Percentiles rank a stretch among this genome's conserved stretches.
phyloP scores from a whole-genome alignment of 1,140 invertebrate species.

The Myzus persicae region DNA sequence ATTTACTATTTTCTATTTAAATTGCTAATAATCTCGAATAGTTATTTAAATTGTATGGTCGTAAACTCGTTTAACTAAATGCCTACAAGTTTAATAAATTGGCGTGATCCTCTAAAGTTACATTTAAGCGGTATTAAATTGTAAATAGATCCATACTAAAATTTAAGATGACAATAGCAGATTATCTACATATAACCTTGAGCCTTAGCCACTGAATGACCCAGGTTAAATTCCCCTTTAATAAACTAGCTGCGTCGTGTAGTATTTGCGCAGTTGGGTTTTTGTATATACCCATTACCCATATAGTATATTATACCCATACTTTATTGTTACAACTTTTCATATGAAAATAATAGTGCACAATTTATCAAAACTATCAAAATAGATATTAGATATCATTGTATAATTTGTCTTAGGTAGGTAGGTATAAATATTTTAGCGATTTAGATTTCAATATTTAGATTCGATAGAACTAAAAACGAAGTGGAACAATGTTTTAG shows the following conservation, averaged over 20 bases:
- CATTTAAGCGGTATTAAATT: constrained; percentile 20
- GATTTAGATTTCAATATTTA: neutral
- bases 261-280: constrained; percentile 10
- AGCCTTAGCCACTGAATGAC: neutral
- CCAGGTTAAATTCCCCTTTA: constrained; percentile 30
- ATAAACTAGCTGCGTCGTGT: neutral
- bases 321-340: neutral
- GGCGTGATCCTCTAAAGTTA: neutral
- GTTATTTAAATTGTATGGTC: neutral
- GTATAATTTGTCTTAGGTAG: neutral
- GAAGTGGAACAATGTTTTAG: neutral
- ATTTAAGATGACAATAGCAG: constrained; percentile 29
- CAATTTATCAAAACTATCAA: constrained; percentile 10
- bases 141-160: constrained; percentile 21
- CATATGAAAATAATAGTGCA: neutral
- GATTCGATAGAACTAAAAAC: neutral
- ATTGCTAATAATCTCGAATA: constrained; percentile 17
- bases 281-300: neutral
- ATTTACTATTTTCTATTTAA: neutral
- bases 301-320: neutral
- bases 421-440: neutral
- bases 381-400: neutral
- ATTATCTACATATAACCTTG: constrained; percentile 6
- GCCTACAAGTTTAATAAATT: neutral
- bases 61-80: neutral